Evolutionary conservation across 1,140 invertebrate genomes (phyloP).

Genomic region (Bradysia coprophila): DNA sequence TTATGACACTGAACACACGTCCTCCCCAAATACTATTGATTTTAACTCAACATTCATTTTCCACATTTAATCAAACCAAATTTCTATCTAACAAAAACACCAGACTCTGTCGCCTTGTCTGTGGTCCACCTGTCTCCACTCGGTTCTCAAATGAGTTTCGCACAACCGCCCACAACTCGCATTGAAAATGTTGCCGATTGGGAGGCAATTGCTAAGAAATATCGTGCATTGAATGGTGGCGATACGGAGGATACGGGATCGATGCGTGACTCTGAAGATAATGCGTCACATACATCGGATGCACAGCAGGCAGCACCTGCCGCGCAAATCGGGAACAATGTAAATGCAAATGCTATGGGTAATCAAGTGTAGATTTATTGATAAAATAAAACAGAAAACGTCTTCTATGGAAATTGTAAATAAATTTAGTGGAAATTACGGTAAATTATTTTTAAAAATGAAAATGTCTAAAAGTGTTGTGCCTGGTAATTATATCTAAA

Average conservation of each 20-base stretch:
- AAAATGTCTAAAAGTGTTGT: too few species aligned
- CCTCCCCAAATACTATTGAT: too few species aligned
- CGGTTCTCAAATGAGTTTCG: conserved; percentile 67
- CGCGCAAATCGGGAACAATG: background rate
- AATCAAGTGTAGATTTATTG: background rate
- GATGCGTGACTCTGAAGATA: conserved; percentile 21
- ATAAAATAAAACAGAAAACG: too few species aligned
- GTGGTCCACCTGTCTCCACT: conserved; percentile 58
- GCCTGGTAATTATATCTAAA: too few species aligned
- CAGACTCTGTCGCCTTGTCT: conserved; percentile 57
- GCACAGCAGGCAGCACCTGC: background rate
- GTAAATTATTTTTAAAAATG: too few species aligned
- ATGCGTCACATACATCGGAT: conserved; percentile 7
- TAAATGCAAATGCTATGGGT: background rate
- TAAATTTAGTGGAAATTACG: too few species aligned
- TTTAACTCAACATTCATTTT: too few species aligned
- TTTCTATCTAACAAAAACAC: too few species aligned
- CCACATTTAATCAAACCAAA: too few species aligned
- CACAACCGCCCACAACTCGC: conserved; percentile 38
- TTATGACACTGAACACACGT: too few species aligned
- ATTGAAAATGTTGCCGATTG: conserved; percentile 86
- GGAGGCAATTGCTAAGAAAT: conserved; percentile 75
- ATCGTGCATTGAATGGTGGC: conserved; percentile 42
- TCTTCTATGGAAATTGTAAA: too few species aligned
- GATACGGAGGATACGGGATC: conserved; percentile 17